Evolutionary conservation across 2,797 vertebrate species (phyloP).

Genomic region (Enteromius mattozi): DNA sequence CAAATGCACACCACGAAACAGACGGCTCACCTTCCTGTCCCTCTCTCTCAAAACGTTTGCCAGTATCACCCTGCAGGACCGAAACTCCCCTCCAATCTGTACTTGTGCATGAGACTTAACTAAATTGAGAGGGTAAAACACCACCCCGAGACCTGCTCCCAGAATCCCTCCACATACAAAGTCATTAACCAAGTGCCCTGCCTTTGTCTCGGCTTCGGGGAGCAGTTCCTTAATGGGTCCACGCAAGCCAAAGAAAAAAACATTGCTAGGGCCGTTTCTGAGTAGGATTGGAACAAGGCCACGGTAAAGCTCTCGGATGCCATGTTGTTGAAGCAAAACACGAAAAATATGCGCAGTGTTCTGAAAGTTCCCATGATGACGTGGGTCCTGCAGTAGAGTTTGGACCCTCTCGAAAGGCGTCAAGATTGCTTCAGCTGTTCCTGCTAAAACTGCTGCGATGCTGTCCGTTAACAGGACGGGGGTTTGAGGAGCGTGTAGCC

Average conservation of each 20-base stretch:
- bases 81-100: slow-evolving; percentile 92
- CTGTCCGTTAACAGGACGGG: slow-evolving; percentile 86
- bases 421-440: slow-evolving; percentile 89
- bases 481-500: slow-evolving; percentile 66
- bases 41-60: slow-evolving; percentile 90
- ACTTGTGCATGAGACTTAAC: slow-evolving; percentile 94
- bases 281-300: slow-evolving; percentile 91
- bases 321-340: slow-evolving; percentile 82
- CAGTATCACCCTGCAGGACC: slow-evolving; percentile 85
- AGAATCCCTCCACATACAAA: slow-evolving; percentile 94
- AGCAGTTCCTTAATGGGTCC: slow-evolving; percentile 91
- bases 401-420: slow-evolving; percentile 94
- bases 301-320: slow-evolving; percentile 90
- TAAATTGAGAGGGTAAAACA: slow-evolving; percentile 94
- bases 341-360: slow-evolving; percentile 95
- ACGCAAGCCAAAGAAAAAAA: slow-evolving; percentile 92
- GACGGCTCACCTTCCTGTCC: slow-evolving; percentile 85
- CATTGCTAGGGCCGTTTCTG: slow-evolving; percentile 92
- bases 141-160: slow-evolving; percentile 88
- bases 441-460: slow-evolving; percentile 87
- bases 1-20: slow-evolving; percentile 93
- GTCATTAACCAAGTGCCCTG: slow-evolving; percentile 86
- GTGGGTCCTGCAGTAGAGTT: slow-evolving; percentile 94
- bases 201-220: slow-evolving; percentile 80
- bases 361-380: slow-evolving; percentile 90